A percentile compares a stretch with the other conserved stretches of the same genome.
These are phyloP conservation scores for Gobionotothen gibberifrons DNA, from an alignment of 2,797 vertebrate genomes.

Conservation along the genomic window DNA sequence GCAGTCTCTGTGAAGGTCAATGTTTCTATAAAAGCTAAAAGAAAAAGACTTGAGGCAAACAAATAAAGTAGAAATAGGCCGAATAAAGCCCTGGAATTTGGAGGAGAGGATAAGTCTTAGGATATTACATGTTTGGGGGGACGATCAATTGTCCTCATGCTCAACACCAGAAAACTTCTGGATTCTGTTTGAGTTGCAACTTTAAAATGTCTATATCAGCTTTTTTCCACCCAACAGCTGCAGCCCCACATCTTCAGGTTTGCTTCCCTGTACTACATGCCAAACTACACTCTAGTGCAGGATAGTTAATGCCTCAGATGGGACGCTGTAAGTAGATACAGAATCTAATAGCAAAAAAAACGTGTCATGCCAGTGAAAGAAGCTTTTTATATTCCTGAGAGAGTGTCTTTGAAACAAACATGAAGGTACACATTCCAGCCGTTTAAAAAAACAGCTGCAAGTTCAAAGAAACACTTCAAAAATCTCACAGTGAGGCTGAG, in stretches of 20 bases:
- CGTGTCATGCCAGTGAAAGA: constrained; percentile 28
- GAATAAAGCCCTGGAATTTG: no score
- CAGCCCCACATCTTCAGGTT: constrained; percentile 31
- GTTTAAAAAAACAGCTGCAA: constrained; percentile 52
- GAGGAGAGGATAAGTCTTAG: constrained; percentile 14
- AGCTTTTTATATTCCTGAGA: constrained; percentile 25
- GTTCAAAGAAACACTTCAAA: constrained; percentile 62
- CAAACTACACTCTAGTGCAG: constrained; percentile 14
- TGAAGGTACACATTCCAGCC: constrained; percentile 54
- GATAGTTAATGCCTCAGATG: constrained; percentile 7
- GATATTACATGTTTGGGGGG: constrained; percentile 14
- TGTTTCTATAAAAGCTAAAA: constrained; percentile 3
- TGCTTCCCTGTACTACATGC: constrained; percentile 38
- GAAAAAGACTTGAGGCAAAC: background rate
- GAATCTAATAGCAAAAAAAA: constrained; percentile 21
- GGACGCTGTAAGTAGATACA: constrained; percentile 9
- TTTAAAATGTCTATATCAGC: constrained; percentile 63
- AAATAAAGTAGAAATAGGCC: background rate
- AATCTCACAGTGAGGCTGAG: constrained; percentile 56
- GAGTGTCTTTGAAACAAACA: constrained; percentile 54
- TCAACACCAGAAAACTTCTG: constrained; percentile 35
- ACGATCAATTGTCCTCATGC: constrained; percentile 31
- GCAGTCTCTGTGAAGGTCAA: background rate
- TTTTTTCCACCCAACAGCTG: constrained; percentile 56
- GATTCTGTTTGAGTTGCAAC: constrained; percentile 54